These are phyloP conservation scores for Melanotaenia trifasciata DNA, from an alignment of 2,797 vertebrate species.

Conservation along the genomic window DNA sequence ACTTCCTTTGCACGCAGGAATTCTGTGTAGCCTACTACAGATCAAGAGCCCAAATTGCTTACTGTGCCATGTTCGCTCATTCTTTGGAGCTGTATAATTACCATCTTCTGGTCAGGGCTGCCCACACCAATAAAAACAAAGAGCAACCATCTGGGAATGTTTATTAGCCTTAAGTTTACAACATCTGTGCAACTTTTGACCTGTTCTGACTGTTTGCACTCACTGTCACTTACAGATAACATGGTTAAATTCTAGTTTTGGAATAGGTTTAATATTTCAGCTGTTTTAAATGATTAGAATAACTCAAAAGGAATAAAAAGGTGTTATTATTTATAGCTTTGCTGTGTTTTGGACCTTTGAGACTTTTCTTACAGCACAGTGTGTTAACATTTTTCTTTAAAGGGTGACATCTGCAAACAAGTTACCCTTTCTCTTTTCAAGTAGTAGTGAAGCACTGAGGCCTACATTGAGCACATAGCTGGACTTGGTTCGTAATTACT, in stretches of 20 bases:
- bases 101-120: conserved; percentile 36
- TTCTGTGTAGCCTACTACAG: conserved; percentile 44
- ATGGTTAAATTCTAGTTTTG: not conserved
- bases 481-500: not conserved
- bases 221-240: not conserved
- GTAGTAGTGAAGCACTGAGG: not conserved
- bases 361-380: not conserved
- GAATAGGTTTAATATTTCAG: not conserved
- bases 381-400: not conserved
- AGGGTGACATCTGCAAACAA: not conserved
- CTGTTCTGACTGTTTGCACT: not conserved
- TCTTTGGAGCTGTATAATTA: conserved; percentile 53
- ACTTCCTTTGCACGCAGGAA: conserved; percentile 68
- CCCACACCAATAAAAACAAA: conserved; percentile 22
- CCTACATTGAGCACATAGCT: not conserved
- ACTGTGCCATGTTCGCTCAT: conserved; percentile 48
- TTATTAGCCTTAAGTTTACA: conserved; percentile 4
- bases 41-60: conserved; percentile 51
- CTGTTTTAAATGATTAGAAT: not conserved
- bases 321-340: not conserved
- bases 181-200: not conserved
- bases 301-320: not conserved
- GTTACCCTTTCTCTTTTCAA: not conserved
- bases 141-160: conserved; percentile 20
- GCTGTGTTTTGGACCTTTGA: not conserved